Evolutionary conservation across 2,888 invertebrate genomes (phyloP), one percentile per base, ranked within the genome.

Genomic region (Heliconius ismenius): DNA sequence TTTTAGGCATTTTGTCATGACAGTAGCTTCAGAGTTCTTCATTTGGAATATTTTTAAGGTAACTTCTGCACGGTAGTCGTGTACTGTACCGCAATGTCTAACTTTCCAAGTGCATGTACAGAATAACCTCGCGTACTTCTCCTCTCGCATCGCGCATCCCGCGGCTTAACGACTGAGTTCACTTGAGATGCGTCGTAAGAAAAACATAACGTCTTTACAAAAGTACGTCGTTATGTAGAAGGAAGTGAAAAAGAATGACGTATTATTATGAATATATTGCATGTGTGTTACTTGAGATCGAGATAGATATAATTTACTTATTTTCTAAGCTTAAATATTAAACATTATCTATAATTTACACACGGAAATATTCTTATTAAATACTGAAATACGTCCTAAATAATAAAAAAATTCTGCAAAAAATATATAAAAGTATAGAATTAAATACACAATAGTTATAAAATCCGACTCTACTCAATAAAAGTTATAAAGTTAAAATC

Each of bases 91-190:
- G 58, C 58, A 58, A n/a, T 70, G 58, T n/a, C 54, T 58, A 70
- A 58, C n/a, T 58, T 58, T 62, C 15, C 1, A 58, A 58, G n/a
- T 32, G 32, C 58, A 32, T 32, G 32, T 70, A 58, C 58, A 36
- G 54, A 24, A 70, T 36, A 13, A 32, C 82, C 85, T 86, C 86
- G 85, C 86, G 85, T 82, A 76, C 78, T 81, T 81, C 81, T 72
- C 68, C 81, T 81, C 81, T 72, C 72, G 68, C 49, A 43, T 73
- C 68, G 68, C 72, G 64, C 49, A 58, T 73, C 68, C 36, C 69
- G 69, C 32, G 28, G 70, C 32, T 58, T 32, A 58, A 36, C 32
- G 58, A 24, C 58, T 70, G 58, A 70, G 58, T 70, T 70, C 70
- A 70, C 70, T 70, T 58, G 70, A 58, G 58, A 70, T 70, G 58